These are phyloP conservation scores for Clupea harengus DNA, from an alignment of 2,113 vertebrate genomes.

Conservation along the genomic window DNA sequence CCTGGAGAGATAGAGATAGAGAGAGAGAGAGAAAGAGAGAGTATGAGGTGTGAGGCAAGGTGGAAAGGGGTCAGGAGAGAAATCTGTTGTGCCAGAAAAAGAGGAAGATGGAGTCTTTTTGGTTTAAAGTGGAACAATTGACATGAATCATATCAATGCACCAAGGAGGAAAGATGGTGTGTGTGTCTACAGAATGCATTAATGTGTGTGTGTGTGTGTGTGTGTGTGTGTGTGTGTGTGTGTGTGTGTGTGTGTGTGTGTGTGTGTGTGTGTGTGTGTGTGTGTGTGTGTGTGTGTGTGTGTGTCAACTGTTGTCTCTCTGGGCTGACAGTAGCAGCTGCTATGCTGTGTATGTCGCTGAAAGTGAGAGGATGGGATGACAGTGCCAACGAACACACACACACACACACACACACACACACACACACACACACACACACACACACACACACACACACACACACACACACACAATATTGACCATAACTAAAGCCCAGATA, in stretches of 20 bases:
- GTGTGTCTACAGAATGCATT: too few relatives aligned
- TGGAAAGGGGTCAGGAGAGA: too few relatives aligned
- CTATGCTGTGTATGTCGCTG: slow-evolving; percentile 21
- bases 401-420: not conserved
- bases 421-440: not conserved
- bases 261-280: slow-evolving; percentile 9
- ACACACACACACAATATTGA: not conserved
- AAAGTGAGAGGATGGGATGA: not conserved
- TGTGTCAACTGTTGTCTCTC: not conserved
- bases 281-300: not conserved
- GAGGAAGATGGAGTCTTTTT: too few relatives aligned
- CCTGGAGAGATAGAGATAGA: too few relatives aligned
- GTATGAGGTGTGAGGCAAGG: too few relatives aligned
- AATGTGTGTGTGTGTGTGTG: too few relatives aligned
- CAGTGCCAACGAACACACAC: not conserved
- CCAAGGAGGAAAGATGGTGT: too few relatives aligned
- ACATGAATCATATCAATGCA: too few relatives aligned
- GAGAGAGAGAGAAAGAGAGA: too few relatives aligned
- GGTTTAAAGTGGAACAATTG: too few relatives aligned
- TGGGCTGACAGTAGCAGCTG: slow-evolving; percentile 25
- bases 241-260: not conserved
- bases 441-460: slow-evolving; percentile 10
- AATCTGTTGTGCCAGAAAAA: too few relatives aligned
- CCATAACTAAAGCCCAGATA: too few relatives aligned
- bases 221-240: not conserved